These are phyloP conservation scores for Megathymus violae DNA, from an alignment of 1,140 invertebrate species.

Conservation along the genomic window DNA sequence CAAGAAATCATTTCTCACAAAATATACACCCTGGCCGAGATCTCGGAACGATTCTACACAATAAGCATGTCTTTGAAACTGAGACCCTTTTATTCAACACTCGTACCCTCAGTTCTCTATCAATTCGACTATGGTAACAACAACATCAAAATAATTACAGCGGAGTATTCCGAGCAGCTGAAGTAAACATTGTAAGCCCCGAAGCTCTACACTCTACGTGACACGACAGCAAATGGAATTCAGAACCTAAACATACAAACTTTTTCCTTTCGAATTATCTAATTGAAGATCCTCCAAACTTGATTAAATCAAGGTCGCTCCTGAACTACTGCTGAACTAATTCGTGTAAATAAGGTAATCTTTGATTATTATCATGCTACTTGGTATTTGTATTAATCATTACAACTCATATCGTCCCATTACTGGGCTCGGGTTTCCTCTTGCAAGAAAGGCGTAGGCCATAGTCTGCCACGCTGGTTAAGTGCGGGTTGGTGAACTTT, in stretches of 20 bases:
- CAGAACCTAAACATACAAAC: constrained; percentile 21
- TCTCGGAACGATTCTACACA: too few relatives aligned
- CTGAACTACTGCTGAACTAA: not conserved
- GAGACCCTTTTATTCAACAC: too few relatives aligned
- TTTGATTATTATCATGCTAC: not conserved
- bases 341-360: constrained; percentile 26
- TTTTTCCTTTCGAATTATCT: constrained; percentile 19
- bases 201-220: constrained; percentile 18
- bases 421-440: too few relatives aligned
- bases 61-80: too few relatives aligned
- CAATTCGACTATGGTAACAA: not conserved
- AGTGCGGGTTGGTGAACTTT: too few relatives aligned
- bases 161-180: not conserved
- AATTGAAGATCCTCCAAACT: constrained; percentile 8
- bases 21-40: too few relatives aligned
- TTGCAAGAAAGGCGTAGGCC: too few relatives aligned
- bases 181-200: constrained; percentile 4
- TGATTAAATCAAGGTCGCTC: constrained; percentile 24
- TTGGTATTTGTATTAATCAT: too few relatives aligned
- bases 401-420: too few relatives aligned
- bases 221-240: constrained; percentile 15
- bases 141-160: not conserved
- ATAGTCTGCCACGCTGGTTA: too few relatives aligned
- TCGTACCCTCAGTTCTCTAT: not conserved
- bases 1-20: too few relatives aligned